phyloP scores from a whole-genome alignment of 2,888 invertebrate genomes.

The Drosophila meridionalis region DNA sequence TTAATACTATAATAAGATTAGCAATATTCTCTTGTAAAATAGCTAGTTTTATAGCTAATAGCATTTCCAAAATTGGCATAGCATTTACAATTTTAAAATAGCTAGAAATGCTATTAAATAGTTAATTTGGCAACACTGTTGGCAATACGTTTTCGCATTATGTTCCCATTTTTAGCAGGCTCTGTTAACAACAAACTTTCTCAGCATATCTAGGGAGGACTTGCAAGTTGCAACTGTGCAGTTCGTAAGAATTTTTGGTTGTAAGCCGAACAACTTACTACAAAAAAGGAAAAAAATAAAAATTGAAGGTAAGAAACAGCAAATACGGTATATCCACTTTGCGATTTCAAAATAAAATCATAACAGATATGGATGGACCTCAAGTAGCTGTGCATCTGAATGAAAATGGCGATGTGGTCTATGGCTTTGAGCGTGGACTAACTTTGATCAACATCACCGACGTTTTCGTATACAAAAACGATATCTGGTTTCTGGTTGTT shows the following conservation, averaged over 20 bases:
- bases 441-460: conserved; percentile 1
- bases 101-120: too few species aligned
- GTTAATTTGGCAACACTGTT: too few species aligned
- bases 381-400: conserved; percentile 9
- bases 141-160: too few species aligned
- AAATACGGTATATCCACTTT: too few species aligned
- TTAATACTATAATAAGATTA: too few species aligned
- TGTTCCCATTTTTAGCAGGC: neutral
- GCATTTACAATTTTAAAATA: too few species aligned
- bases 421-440: conserved; percentile 16
- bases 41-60: too few species aligned
- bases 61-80: too few species aligned
- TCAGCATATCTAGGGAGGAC: neutral
- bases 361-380: conserved; percentile 6
- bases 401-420: neutral
- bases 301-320: neutral
- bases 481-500: conserved; percentile 4
- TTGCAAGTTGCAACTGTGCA: neutral
- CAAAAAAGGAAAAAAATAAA: neutral
- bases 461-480: neutral
- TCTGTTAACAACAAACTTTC: neutral
- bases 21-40: too few species aligned
- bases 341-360: neutral
- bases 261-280: neutral
- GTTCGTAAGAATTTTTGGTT: neutral